Conservation (phyloP, 2,888 invertebrate genomes). For the Clitarchus hookeri region DNA sequence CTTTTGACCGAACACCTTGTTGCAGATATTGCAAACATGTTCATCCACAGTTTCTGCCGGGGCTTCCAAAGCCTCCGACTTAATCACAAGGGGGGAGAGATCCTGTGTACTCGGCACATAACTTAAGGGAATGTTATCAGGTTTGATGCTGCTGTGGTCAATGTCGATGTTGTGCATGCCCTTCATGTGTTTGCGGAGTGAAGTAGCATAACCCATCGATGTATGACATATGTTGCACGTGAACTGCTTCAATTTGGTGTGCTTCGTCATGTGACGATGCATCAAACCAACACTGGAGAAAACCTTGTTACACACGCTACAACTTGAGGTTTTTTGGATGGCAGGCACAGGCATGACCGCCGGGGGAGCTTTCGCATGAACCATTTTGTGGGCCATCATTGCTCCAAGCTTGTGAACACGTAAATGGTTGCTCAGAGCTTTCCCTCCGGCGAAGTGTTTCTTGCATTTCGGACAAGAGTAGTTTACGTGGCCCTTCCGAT, state of each 20-base stretch:
- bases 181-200: constrained; percentile 35
- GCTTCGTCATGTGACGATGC: constrained; percentile 34
- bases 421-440: constrained; percentile 34
- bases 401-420: constrained; percentile 30
- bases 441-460: constrained; percentile 33
- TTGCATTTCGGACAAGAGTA: constrained; percentile 32
- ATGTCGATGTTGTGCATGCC: constrained; percentile 26
- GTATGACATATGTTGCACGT: constrained; percentile 32
- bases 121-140: neutral
- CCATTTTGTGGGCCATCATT: constrained; percentile 33
- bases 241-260: constrained; percentile 34
- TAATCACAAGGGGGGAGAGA: neutral
- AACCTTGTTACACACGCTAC: constrained; percentile 32
- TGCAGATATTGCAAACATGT: constrained; percentile 31
- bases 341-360: neutral
- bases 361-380: constrained; percentile 19
- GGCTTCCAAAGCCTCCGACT: neutral
- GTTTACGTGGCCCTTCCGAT: constrained; percentile 23
- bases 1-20: constrained; percentile 31
- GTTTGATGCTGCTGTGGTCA: constrained; percentile 27
- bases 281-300: constrained; percentile 29
- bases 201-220: constrained; percentile 36
- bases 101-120: constrained; percentile 18
- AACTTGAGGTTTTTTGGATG: constrained; percentile 4
- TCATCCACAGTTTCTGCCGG: constrained; percentile 16